Conservation (phyloP, 92 coral and sea anemone species). For the Umimayanthus kanabou region DNA sequence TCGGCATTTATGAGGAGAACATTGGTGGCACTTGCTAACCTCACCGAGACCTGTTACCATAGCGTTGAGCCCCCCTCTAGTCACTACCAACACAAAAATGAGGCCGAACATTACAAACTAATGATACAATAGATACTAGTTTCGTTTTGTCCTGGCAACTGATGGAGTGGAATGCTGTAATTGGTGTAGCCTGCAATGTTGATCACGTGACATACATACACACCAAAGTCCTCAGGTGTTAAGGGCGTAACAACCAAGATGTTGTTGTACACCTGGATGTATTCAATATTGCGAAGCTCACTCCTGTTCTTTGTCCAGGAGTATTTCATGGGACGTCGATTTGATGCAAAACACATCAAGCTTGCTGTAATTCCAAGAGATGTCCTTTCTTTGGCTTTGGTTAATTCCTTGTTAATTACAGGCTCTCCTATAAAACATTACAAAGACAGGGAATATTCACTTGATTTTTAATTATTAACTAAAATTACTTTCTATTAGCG, state of each 20-base stretch:
- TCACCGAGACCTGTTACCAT: no score
- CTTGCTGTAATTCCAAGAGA: constrained; percentile 26
- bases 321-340: constrained; percentile 46
- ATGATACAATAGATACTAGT: neutral
- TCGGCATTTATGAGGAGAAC: no score
- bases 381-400: constrained; percentile 27
- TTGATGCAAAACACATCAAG: constrained; percentile 53
- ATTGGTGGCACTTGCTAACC: no score
- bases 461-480: neutral
- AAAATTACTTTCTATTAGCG: no score
- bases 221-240: constrained; percentile 52
- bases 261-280: constrained; percentile 46
- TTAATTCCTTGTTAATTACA: constrained; percentile 40
- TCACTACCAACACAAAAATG: no score
- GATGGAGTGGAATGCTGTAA: constrained; percentile 20
- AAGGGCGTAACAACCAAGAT: constrained; percentile 49
- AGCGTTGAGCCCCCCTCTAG: no score
- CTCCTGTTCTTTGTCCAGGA: constrained; percentile 47
- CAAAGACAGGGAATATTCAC: neutral
- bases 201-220: no score
- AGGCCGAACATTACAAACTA: no score
- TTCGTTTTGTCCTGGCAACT: neutral
- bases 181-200: constrained; percentile 44
- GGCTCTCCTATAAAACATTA: constrained; percentile 38
- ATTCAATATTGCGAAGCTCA: constrained; percentile 12